Base-by-base conservation (phyloP, 2,888 invertebrate species). In the Drosophila demipolita region DNA sequence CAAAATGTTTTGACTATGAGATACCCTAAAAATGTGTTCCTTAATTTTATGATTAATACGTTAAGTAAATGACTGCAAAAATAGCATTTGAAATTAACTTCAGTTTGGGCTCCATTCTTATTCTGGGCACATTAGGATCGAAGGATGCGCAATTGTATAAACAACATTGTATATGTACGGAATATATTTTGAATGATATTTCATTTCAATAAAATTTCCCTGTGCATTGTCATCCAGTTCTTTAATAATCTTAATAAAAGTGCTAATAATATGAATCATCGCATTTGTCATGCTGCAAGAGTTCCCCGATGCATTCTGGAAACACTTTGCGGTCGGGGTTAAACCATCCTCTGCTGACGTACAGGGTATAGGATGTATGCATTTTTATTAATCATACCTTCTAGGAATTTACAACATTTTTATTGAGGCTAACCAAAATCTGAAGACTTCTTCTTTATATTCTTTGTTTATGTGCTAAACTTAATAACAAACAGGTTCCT, bases 321-420 rank as follows among this genome's bases (percentile, higher is more conserved):
- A 23, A 8, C 15, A 45, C 8, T 15, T 15, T 45, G 45, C 26
- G 23, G 15, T 20, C 3, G 4, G 40, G 57, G 20, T 11, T 4
- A 48, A 49, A 1, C 60, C 26, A 58, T 65, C 72, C 66, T 23
- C 17, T 6, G 3, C 1, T 35, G 20, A 33, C 55, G 35, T 32
- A 40, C 20, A 42, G 78, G 61, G 76, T 78, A 72, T 61, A 52
- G 52, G 53, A 35, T 67, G 65, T 50, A 55, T 80, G 72, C 64
- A 73, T 76, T 87, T 87, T 87, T 87, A 87, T 87, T 89, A 87
- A 87, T 87, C 87, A 87, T 87, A 89, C 76, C 83, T 87, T 89
- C 90, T 87, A 89, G 83, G 87, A 87, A 87, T 87, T 87, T 89
- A 87, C 90, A 83, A 60, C 90, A 75, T 88, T 82, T 88, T 89